Evolutionary conservation across 2,888 invertebrate species (phyloP).

Genomic region (Hydropsyche betteni): DNA sequence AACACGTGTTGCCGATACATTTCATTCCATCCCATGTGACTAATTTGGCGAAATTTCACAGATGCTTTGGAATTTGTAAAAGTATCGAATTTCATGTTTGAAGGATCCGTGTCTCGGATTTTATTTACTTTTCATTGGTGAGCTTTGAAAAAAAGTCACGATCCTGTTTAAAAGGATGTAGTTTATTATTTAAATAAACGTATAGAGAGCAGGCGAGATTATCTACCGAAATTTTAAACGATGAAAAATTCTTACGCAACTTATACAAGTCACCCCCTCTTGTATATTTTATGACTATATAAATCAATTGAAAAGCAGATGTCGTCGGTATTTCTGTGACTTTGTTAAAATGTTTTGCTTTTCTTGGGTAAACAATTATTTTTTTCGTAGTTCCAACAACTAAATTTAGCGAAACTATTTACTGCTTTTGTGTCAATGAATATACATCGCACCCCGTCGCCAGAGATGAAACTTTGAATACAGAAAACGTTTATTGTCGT

Average conservation of each 20-base stretch:
- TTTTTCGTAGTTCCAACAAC: background rate
- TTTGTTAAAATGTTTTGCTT: conserved; percentile 9
- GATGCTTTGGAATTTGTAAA: too few relatives aligned
- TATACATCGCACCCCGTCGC: background rate
- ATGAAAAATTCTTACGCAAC: background rate
- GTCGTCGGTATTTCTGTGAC: conserved; percentile 20
- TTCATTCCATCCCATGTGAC: too few relatives aligned
- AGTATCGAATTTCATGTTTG: too few relatives aligned
- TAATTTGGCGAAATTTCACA: too few relatives aligned
- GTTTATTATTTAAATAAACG: too few relatives aligned
- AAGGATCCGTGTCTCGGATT: too few relatives aligned
- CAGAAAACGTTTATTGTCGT: background rate
- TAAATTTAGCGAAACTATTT: conserved; percentile 20
- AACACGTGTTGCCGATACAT: too few relatives aligned
- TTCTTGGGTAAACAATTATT: conserved; percentile 18
- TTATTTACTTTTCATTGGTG: too few relatives aligned
- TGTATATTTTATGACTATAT: conserved; percentile 31
- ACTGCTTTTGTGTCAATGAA: conserved; percentile 1
- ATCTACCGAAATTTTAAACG: background rate
- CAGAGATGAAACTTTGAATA: background rate
- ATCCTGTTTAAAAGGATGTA: too few relatives aligned
- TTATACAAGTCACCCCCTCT: background rate
- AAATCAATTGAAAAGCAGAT: conserved; percentile 34
- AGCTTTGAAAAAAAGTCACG: too few relatives aligned
- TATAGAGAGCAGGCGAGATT: too few relatives aligned